Base-by-base conservation (phyloP, 2,888 invertebrate species). In the Brachycybe producta region DNA sequence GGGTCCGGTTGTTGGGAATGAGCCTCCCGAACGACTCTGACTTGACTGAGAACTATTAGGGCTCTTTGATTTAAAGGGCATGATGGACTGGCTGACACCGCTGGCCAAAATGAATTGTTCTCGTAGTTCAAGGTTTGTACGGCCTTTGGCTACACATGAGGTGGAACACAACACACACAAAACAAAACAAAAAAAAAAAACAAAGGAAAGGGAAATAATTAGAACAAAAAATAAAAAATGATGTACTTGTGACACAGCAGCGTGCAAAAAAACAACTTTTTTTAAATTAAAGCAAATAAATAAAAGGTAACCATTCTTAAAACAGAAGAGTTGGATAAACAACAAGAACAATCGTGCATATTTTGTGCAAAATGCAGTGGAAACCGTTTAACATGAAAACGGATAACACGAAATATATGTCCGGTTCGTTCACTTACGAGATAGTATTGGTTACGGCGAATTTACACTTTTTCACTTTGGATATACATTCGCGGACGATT, bases 41-140 rank as follows among this genome's bases (percentile, higher is more conserved):
- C 66, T 64, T 49, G 65, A 65, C 49, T 63, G 61, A 30, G 64
- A 70, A 56, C 82, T 83, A 68, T 82, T 80, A 68, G 83, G 81
- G 68, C 84, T 82, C 75, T 90, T 91, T 68, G 94, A 82, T 75
- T 85, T 85, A 80, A 98, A 98, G 65, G 91, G 88, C 66, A 92
- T 84, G 94, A 98, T 95, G 69, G 88, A 87, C 78, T 98, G 97
- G 69, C 91, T 88, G 61, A 92, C 92, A 68, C 97, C 95, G 70
- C 92, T 87, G 64, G 97, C 94, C 76, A 97, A 77, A 71, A 94
- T 90, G 78, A 97, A 97, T 76, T 94, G 90, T 75, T 97, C 97
- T 68, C 97, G 82, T 68, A 98, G 82, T 77, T 97, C 95, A 76
- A 95, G 87, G 80, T 98, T 98, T 73, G 95, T 95, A 75, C 97